Evolutionary conservation across 2,888 invertebrate genomes (phyloP).

Genomic region (Latrodectus elegans): DNA sequence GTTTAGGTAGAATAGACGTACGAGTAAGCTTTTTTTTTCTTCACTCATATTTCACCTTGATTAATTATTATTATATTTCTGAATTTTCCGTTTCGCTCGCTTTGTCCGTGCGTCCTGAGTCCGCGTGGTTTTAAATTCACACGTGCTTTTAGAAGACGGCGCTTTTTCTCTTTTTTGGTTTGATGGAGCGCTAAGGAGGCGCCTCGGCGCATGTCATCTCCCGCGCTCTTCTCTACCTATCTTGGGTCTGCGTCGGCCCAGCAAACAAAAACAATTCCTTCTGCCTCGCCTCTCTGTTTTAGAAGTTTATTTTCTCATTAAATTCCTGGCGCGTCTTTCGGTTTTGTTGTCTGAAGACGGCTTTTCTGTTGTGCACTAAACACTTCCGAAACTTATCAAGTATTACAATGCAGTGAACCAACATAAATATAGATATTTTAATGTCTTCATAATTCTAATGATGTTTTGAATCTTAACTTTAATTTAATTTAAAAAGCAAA

Average conservation of each 20-base stretch:
- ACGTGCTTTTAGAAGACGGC: constrained; percentile 35
- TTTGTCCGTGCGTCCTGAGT: background rate
- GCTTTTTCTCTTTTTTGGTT: constrained; percentile 27
- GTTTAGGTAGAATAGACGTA: background rate
- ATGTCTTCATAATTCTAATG: too few relatives aligned
- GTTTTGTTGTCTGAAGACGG: background rate
- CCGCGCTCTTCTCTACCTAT: constrained; percentile 51
- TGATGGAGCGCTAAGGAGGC: background rate
- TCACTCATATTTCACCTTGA: constrained; percentile 22
- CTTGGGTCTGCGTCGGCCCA: constrained; percentile 34
- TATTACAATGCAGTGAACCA: too few relatives aligned
- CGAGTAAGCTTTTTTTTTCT: constrained; percentile 24
- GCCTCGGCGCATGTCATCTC: constrained; percentile 59
- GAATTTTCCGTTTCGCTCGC: background rate
- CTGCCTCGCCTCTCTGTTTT: constrained; percentile 24
- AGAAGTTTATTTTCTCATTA: constrained; percentile 51
- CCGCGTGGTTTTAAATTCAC: constrained; percentile 38
- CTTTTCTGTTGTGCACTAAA: too few relatives aligned
- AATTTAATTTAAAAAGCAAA: too few relatives aligned
- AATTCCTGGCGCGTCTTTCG: constrained; percentile 18
- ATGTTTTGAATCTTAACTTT: too few relatives aligned
- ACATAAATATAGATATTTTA: too few relatives aligned
- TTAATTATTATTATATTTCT: constrained; percentile 45
- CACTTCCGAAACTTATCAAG: too few relatives aligned
- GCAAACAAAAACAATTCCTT: constrained; percentile 54